A percentile compares a stretch with the other conserved stretches of the same genome.
These are phyloP conservation scores for Terrapene triunguis DNA, from an alignment of 2,113 vertebrate genomes.

Conservation along the genomic window DNA sequence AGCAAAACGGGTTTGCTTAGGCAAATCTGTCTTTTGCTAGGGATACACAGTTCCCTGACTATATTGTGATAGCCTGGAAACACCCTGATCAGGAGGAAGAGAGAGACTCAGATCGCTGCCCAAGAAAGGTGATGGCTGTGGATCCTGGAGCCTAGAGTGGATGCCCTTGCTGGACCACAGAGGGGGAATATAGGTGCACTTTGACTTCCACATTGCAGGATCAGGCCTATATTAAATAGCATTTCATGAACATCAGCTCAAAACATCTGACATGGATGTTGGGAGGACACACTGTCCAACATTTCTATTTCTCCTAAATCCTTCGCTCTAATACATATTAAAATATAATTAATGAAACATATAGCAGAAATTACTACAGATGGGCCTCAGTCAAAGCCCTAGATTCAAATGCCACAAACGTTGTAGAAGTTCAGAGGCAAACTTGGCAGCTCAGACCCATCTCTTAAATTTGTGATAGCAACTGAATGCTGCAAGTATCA, in stretches of 20 bases:
- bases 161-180: too few species aligned
- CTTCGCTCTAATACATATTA: background rate
- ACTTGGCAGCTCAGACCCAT: accelerated
- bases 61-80: too few species aligned
- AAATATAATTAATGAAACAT: background rate
- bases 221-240: background rate
- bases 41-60: too few species aligned
- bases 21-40: too few species aligned
- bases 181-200: too few species aligned
- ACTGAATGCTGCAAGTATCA: background rate
- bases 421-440: background rate
- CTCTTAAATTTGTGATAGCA: background rate
- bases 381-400: background rate
- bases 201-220: background rate
- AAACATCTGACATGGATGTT: background rate
- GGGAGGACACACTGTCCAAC: background rate
- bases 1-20: too few species aligned
- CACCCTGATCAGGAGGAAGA: too few species aligned
- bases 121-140: too few species aligned
- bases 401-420: background rate
- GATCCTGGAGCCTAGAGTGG: too few species aligned
- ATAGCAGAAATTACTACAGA: background rate
- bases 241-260: background rate
- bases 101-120: too few species aligned
- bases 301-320: too few species aligned